Evolutionary conservation across 2,113 vertebrate genomes (phyloP).

Genomic region (Canis aureus): DNA sequence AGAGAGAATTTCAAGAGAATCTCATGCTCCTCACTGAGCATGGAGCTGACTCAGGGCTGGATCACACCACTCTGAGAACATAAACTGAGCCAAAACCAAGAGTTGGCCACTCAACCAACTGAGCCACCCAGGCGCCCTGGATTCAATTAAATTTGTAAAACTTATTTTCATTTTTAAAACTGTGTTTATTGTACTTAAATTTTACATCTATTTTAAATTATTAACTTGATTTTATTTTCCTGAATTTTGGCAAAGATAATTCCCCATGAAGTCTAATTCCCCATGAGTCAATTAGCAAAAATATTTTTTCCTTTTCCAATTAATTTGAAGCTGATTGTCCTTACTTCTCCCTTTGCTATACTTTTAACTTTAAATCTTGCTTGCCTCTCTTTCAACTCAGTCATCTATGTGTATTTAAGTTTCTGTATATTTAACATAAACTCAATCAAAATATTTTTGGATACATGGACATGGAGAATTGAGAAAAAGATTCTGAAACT

Average conservation of each 20-base stretch:
- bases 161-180: neutral
- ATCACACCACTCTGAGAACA: too few species aligned
- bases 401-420: neutral
- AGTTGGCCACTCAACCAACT: too few species aligned
- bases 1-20: too few species aligned
- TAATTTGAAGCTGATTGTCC: neutral
- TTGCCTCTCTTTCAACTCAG: neutral
- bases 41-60: too few species aligned
- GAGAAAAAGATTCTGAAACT: constrained; percentile 27
- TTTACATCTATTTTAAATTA: neutral
- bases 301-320: neutral
- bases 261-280: neutral
- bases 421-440: neutral
- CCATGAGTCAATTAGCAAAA: neutral
- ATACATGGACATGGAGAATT: neutral
- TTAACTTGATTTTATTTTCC: neutral
- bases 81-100: too few species aligned
- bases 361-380: neutral
- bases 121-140: too few species aligned
- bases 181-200: neutral
- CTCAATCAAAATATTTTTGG: neutral
- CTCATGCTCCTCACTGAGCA: too few species aligned
- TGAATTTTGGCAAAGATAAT: neutral
- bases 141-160: neutral
- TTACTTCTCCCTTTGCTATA: neutral